Evolutionary conservation across 2,888 invertebrate genomes (phyloP).

Genomic region (Sthenelais limicola): DNA sequence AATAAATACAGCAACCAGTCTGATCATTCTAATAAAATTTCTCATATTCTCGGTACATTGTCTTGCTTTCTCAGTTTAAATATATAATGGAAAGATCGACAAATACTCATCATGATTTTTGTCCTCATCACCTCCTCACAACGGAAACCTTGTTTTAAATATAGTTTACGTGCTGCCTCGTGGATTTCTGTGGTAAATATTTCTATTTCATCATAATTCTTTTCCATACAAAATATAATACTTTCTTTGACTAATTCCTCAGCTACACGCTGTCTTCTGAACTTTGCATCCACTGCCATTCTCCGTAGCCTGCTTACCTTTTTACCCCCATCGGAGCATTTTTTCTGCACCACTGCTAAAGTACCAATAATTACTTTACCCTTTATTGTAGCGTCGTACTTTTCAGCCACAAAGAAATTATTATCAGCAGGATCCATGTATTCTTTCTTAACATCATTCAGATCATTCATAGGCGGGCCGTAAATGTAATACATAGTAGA

Average conservation of each 20-base stretch:
- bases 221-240: constrained; percentile 17
- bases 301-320: constrained; percentile 32
- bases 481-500: constrained; percentile 32
- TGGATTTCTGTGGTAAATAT: constrained; percentile 36
- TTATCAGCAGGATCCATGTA: constrained; percentile 17
- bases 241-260: constrained; percentile 20
- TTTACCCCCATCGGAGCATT: background rate
- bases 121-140: background rate
- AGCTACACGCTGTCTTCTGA: constrained; percentile 22
- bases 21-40: no score
- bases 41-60: no score
- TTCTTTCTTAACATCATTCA: constrained; percentile 18
- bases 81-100: no score
- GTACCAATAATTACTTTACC: constrained; percentile 35
- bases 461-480: constrained; percentile 35
- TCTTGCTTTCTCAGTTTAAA: no score
- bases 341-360: constrained; percentile 30
- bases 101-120: no score
- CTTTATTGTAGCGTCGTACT: background rate
- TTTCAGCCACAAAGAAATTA: constrained; percentile 41
- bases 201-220: constrained; percentile 24
- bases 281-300: constrained; percentile 35
- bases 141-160: constrained; percentile 17
- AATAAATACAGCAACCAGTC: no score
- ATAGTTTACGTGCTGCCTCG: constrained; percentile 28